Evolutionary conservation across 2,797 vertebrate genomes (phyloP), one percentile per base, ranked within the genome.

Genomic region (Staurois parvus): DNA sequence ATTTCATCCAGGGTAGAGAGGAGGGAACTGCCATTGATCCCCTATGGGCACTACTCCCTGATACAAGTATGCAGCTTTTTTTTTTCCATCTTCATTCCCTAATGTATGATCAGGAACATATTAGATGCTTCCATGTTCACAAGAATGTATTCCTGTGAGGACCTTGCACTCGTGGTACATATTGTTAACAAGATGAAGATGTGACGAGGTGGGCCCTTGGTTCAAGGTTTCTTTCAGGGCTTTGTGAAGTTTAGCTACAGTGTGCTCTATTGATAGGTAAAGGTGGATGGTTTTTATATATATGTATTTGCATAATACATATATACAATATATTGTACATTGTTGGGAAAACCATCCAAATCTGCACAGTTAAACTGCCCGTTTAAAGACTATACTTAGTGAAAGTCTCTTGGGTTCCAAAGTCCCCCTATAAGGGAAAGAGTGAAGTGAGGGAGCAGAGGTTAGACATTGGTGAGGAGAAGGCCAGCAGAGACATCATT

Each of bases 361-460:
- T 74, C 42, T 74, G 69, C 3, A 73, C 45, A 74, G 19, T n/a
- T 42, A 72, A 79, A 79, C 30, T 75, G 42, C 15, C 68, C 4
- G 3, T 17, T 70, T 42, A 62, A 72, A 32, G 34, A 13, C 70
- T 28, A 67, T 32, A 72, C 76, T 79, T 73, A 79, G 32, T 30
- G 59, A 79, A 85, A 66, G 76, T 68, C 70, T 79, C 56, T 85
- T 85, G 83, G 70, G 76, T 85, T 83, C 73, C 74, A 81, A 77
- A 76, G 69, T 73, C 79, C 78, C 79, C 70, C 79, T 85, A 70
- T 81, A 81, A 79, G 37, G 69, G 64, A 78, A 84, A 84, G 66
- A 66, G 37, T 81, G 83, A 72, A 83, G 78, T 81, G 82, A 79
- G 48, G 76, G 77, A 85, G 83, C 85, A 85, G 80, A 84, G 83